phyloP scores from a whole-genome alignment of 2,888 invertebrate species.

The Pyrochroa serraticornis region DNA sequence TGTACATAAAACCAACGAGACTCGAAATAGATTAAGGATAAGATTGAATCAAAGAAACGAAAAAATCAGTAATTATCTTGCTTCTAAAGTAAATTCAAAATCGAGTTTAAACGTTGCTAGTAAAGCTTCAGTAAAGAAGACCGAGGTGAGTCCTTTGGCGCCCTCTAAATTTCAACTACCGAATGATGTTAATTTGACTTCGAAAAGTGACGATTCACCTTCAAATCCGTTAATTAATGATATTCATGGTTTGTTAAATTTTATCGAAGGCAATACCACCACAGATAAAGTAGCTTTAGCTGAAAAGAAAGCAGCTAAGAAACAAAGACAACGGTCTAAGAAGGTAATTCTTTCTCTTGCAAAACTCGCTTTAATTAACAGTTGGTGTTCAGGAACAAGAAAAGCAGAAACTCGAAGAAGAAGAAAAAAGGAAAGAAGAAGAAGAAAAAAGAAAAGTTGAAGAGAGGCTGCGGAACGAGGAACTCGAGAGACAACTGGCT shows the following conservation, averaged over 20 bases:
- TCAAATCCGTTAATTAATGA: slow-evolving; percentile 37
- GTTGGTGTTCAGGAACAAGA: slow-evolving; percentile 47
- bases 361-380: background rate
- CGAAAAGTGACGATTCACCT: slow-evolving; percentile 15
- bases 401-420: slow-evolving; percentile 41
- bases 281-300: slow-evolving; percentile 51
- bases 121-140: slow-evolving; percentile 5
- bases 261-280: slow-evolving; percentile 53
- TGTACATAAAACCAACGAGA: slow-evolving; percentile 49
- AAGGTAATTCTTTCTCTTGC: slow-evolving; percentile 61
- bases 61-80: slow-evolving; percentile 1
- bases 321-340: slow-evolving; percentile 78
- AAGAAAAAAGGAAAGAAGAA: slow-evolving; percentile 37
- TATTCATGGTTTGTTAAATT: slow-evolving; percentile 54
- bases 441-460: slow-evolving; percentile 47
- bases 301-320: slow-evolving; percentile 80
- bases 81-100: slow-evolving; percentile 3
- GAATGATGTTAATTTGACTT: slow-evolving; percentile 1
- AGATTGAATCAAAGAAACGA: slow-evolving; percentile 49
- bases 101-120: background rate
- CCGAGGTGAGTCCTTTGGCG: background rate
- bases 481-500: slow-evolving; percentile 46
- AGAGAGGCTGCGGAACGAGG: slow-evolving; percentile 41
- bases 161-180: slow-evolving; percentile 12
- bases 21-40: slow-evolving; percentile 52